phyloP scores from a whole-genome alignment of 2,113 vertebrate species.

The Clarias batrachus region DNA sequence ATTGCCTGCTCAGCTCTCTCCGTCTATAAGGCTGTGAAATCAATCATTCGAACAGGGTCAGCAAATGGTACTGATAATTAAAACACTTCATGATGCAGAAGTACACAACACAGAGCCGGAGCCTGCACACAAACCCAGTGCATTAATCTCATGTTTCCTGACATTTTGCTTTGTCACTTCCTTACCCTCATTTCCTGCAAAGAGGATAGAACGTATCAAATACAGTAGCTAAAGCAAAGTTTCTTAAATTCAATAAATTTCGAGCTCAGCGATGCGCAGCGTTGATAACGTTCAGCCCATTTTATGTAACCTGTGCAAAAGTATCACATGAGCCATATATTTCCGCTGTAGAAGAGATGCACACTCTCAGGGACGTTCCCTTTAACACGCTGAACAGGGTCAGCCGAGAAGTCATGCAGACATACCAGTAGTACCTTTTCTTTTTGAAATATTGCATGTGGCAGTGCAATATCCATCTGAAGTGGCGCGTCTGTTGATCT shows the following conservation, averaged over 20 bases:
- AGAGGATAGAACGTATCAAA: conserved; percentile 35
- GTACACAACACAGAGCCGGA: conserved; percentile 3
- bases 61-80: conserved; percentile 24
- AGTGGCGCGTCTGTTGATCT: conserved; percentile 53
- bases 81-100: conserved; percentile 27
- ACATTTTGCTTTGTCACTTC: conserved; percentile 35
- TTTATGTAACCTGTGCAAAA: not conserved
- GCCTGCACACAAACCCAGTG: conserved; percentile 1
- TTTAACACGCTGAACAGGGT: conserved; percentile 15
- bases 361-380: conserved; percentile 12
- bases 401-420: conserved; percentile 29
- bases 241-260: not conserved
- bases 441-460: conserved; percentile 69
- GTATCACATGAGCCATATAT: not conserved
- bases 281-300: not conserved
- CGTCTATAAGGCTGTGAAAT: conserved; percentile 31
- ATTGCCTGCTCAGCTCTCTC: not conserved
- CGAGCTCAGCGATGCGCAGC: not conserved
- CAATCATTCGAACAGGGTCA: conserved; percentile 2
- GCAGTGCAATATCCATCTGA: conserved; percentile 71
- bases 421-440: conserved; percentile 41
- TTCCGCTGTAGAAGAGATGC: not conserved
- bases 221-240: not conserved
- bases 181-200: conserved; percentile 42
- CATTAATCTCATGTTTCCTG: conserved; percentile 48